phyloP scores from a whole-genome alignment of 2,888 invertebrate genomes.

The Drosophila siamana region DNA sequence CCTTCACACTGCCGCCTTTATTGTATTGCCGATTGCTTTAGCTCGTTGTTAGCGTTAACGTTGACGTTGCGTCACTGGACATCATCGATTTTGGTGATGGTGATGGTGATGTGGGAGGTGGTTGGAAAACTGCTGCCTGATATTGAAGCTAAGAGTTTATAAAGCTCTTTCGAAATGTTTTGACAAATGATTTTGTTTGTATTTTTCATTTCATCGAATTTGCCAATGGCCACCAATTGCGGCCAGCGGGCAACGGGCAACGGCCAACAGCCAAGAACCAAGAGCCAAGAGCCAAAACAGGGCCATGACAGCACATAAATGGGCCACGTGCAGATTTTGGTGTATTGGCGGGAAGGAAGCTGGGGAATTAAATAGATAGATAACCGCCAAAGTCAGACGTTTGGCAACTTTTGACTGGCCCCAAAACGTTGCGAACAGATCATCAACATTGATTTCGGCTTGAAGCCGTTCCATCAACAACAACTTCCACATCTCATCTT shows the following conservation, averaged over 20 bases:
- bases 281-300: slow-evolving; percentile 1
- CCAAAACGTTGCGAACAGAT: slow-evolving; percentile 56
- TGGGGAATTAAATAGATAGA: slow-evolving; percentile 43
- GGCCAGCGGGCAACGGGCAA: slow-evolving; percentile 39
- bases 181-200: slow-evolving; percentile 83
- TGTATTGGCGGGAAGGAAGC: background rate
- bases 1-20: slow-evolving; percentile 53
- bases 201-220: slow-evolving; percentile 80
- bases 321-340: background rate
- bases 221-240: slow-evolving; percentile 63
- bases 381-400: slow-evolving; percentile 46
- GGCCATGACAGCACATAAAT: slow-evolving; percentile 7
- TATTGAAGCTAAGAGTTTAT: slow-evolving; percentile 60
- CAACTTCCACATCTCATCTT: slow-evolving; percentile 55
- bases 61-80: slow-evolving; percentile 52
- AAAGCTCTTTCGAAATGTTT: slow-evolving; percentile 76
- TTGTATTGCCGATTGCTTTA: slow-evolving; percentile 50
- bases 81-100: slow-evolving; percentile 61
- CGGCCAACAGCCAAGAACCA: no score
- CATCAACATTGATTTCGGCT: slow-evolving; percentile 79
- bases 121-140: slow-evolving; percentile 3
- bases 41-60: slow-evolving; percentile 38
- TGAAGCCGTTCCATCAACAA: slow-evolving; percentile 62
- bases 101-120: no score
- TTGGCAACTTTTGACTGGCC: slow-evolving; percentile 63